These are phyloP conservation scores for Stenotaenia linearis DNA, from an alignment of 2,888 invertebrate species.

Conservation along the genomic window DNA sequence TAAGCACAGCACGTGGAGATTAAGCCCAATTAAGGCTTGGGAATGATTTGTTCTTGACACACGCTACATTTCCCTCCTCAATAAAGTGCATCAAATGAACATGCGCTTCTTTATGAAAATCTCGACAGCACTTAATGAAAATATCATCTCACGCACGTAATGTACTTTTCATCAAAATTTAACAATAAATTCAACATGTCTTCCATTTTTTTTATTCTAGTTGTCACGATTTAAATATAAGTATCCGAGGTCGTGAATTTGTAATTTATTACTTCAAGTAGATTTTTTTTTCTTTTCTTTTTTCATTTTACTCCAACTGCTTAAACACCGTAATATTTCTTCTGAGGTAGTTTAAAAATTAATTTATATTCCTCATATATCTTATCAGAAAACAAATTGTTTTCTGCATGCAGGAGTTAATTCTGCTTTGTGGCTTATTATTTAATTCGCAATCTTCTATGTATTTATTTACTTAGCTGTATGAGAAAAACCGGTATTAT, in stretches of 20 bases:
- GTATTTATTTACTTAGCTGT: too few species aligned
- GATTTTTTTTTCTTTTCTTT: too few species aligned
- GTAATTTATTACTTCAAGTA: neutral
- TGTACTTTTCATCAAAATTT: neutral
- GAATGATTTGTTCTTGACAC: conserved; percentile 5
- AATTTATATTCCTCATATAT: too few species aligned
- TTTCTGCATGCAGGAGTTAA: too few species aligned
- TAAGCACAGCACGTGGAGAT: neutral
- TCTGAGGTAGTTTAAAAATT: too few species aligned
- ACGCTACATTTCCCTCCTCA: neutral
- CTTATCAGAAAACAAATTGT: too few species aligned
- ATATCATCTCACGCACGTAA: neutral
- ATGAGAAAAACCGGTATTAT: neutral
- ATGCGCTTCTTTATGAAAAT: conserved; percentile 4
- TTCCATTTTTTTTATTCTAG: neutral
- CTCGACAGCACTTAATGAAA: conserved; percentile 1
- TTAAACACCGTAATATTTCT: too few species aligned
- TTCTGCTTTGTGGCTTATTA: too few species aligned
- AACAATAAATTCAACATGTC: neutral
- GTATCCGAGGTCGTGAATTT: too few species aligned
- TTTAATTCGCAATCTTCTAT: too few species aligned
- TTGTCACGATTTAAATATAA: neutral
- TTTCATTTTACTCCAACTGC: too few species aligned
- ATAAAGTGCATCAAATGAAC: conserved; percentile 9
- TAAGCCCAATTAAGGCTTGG: conserved; percentile 3